Conservation (phyloP, 2,797 vertebrate species). For the Siniperca scherzeri region DNA sequence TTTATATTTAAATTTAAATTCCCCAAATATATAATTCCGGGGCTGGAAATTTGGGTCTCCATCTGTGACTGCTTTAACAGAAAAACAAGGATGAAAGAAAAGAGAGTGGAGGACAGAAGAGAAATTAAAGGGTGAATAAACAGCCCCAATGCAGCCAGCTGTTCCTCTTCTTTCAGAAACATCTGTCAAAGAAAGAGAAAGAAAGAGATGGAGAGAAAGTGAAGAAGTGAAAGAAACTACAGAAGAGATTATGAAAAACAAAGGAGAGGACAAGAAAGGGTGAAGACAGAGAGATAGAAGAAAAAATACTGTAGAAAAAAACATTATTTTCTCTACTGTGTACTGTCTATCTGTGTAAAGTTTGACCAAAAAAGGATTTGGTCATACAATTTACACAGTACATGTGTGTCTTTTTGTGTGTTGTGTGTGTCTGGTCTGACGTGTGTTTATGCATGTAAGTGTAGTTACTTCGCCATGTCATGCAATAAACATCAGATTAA, state of each 20-base stretch:
- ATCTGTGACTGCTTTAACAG: constrained; percentile 45
- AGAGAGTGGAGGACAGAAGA: constrained; percentile 16
- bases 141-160: constrained; percentile 77
- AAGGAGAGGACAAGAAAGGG: neutral
- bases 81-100: constrained; percentile 38
- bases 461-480: neutral
- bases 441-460: neutral
- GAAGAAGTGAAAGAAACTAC: neutral
- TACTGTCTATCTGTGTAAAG: neutral
- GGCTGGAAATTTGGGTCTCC: constrained; percentile 37
- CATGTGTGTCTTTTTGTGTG: neutral
- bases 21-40: constrained; percentile 3
- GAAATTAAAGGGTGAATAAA: constrained; percentile 62
- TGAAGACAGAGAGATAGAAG: neutral
- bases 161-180: constrained; percentile 66
- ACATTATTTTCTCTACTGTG: neutral
- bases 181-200: constrained; percentile 64
- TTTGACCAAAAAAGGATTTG: neutral
- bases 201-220: constrained; percentile 4
- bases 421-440: neutral
- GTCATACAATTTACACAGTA: neutral
- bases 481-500: neutral
- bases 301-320: rapidly evolving
- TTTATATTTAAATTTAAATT: constrained; percentile 2
- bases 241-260: constrained; percentile 2